Evolutionary conservation across 2,113 vertebrate genomes (phyloP), one percentile per base, ranked within the genome.

Genomic region (Mandrillus leucophaeus): DNA sequence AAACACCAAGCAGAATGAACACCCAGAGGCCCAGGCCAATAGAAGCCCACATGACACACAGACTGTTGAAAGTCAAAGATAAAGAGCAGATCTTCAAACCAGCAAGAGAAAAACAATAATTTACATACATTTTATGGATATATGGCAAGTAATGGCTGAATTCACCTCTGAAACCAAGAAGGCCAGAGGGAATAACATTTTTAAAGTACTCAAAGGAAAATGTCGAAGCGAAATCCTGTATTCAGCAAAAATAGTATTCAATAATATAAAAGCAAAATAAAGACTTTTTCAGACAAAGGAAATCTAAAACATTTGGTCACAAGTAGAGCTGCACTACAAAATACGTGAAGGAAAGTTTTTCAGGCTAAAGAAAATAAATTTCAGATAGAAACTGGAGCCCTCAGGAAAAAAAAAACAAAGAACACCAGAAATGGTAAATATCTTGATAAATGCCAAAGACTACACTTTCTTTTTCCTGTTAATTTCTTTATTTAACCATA

Each of bases 261-360:
- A 93, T 30, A 84, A 88, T 68, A 88, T 68, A 83, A 95, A 87
- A 81, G 89, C 70, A 95, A 97, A 96, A 68, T 87, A 92, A 94
- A 93, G 55, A 68, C 6, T 72, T 87, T 75, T 90, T 68, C 40
- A 83, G 76, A 79, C 61, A n/a, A 90, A 79, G 96, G 43, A 82
- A 89, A 86, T 22, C 8, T 23, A 57, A 64, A 38, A 94, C 70
- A 92, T 64, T 76, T 78, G 35, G 66, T 95, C 73, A 97, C 45
- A 85, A 90, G 57, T 78, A 91, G 8, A 81, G 16, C 38, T 89
- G 16, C 23, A 88, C 48, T 55, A 79, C 17, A 20, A 43, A 87
- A 80, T 50, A 43, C 7, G 27, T 2, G 40, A 76, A 61, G 40
- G 14, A 9, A 82, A 48, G 23, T 32, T 86, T 92, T 48, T 2